Base-by-base conservation (phyloP, 2,888 invertebrate species). In the Punctoribates punctum region DNA sequence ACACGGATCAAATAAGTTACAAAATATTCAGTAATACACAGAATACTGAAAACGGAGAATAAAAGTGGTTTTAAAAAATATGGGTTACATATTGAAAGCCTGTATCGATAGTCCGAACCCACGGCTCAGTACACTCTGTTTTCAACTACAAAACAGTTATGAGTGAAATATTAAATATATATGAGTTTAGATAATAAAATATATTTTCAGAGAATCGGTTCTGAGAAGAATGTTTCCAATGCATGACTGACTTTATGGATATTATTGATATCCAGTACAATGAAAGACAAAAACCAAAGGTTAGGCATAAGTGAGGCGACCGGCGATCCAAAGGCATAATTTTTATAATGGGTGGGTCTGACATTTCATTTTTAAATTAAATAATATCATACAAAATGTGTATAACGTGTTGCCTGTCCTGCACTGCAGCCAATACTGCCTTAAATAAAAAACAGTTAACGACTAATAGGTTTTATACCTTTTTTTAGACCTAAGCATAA, bases 351-450 rank as follows among this genome's bases (percentile, higher is more conserved):
- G 70, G 70, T 70, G 70, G 70, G 70, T 70, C 70, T 42, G 70
- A 70, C 70, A 70, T 38, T 70, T 70, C 42, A 70, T 70, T 70
- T 65, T 70, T 70, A 70, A 70, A 70, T 70, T 70, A 70, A 70
- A 70, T 70, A 70, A 42, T 38, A 70, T 29, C 4, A 42, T 13
- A 42, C 42, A 42, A 8, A 42, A 42, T 42, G 42, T 42, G 11
- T 42, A 42, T 42, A 42, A 42, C 42, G 42, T 42, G 42, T 42
- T 42, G 42, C 42, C 13, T 25, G 13, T 13, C 60, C 23, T 34
- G 38, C 25, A 25, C 42, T 46, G 42, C 42, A 42, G 42, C 0
- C 23, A 70, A 42, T 54, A 23, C 54, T 54, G 65, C 17, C 42
- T 42, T 20, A 42, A 70, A 70, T 70, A 70, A 38, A 70, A 70